These are phyloP conservation scores for Numenius phaeopus DNA, from an alignment of 2,797 vertebrate species.

Conservation along the genomic window DNA sequence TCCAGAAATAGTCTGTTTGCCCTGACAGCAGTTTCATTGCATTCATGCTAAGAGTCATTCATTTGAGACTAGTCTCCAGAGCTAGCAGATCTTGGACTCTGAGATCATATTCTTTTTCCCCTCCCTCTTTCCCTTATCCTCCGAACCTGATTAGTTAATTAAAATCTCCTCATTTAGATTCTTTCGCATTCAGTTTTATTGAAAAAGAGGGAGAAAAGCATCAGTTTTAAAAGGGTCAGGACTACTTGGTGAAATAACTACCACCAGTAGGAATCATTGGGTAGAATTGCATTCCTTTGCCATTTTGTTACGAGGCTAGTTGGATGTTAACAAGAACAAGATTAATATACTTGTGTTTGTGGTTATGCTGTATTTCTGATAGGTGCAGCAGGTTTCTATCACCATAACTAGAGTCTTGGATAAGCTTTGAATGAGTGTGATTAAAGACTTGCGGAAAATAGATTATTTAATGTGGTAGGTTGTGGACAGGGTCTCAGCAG, in stretches of 20 bases:
- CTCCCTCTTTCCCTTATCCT: not conserved
- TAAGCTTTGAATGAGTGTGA: not conserved
- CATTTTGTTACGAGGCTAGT: not conserved
- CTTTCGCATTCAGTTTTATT: not conserved
- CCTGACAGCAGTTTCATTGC: not conserved
- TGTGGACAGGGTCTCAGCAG: not conserved
- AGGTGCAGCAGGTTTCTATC: not conserved
- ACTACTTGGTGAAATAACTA: not conserved
- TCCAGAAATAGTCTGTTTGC: not conserved
- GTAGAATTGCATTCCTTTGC: not conserved
- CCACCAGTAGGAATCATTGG: not conserved
- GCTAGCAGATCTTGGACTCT: not conserved
- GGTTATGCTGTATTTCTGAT: not conserved
- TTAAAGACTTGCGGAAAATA: not conserved
- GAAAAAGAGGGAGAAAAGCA: not conserved
- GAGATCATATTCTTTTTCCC: not conserved
- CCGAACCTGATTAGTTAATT: not conserved
- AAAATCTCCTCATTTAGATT: not conserved
- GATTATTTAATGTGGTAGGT: not conserved
- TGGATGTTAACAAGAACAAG: not conserved
- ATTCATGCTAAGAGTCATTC: not conserved
- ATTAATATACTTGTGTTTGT: not conserved
- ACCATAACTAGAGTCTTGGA: not conserved
- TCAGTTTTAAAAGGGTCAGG: not conserved
- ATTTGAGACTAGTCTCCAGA: not conserved